phyloP scores from a whole-genome alignment of 1,140 invertebrate species.

The Eueides isabella region DNA sequence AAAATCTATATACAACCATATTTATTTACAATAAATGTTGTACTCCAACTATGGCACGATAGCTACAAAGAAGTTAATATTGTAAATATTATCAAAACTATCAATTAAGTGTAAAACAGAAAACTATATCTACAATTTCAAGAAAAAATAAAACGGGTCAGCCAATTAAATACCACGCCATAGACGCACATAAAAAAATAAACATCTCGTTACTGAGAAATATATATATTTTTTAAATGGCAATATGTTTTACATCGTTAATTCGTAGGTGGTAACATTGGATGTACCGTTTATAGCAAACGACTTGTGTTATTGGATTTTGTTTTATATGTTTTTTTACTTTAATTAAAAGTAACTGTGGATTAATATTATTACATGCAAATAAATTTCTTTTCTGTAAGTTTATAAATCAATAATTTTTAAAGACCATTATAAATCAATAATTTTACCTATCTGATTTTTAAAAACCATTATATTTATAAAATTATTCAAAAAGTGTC shows the following conservation, averaged over 20 bases:
- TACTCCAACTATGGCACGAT: background rate
- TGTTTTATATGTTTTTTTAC: background rate
- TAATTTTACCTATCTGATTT: too few relatives aligned
- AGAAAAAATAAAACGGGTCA: background rate
- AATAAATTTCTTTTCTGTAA: too few relatives aligned
- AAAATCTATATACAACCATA: too few relatives aligned
- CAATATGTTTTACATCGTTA: background rate
- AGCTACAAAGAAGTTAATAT: background rate
- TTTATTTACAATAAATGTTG: background rate
- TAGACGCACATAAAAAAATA: constrained; percentile 1
- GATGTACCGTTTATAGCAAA: background rate
- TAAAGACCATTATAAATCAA: too few relatives aligned
- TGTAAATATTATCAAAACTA: background rate
- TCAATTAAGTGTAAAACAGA: background rate
- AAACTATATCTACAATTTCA: background rate
- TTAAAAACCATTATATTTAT: too few relatives aligned
- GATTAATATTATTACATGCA: too few relatives aligned
- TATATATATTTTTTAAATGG: background rate
- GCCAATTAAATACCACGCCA: background rate
- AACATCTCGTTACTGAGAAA: background rate
- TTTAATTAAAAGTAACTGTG: too few relatives aligned
- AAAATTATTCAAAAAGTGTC: too few relatives aligned
- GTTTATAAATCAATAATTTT: too few relatives aligned
- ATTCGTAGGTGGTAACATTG: background rate
- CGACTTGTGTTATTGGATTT: background rate